These are phyloP conservation scores for Brevipalpus yothersi DNA, from an alignment of 1,140 invertebrate species.

Conservation along the genomic window DNA sequence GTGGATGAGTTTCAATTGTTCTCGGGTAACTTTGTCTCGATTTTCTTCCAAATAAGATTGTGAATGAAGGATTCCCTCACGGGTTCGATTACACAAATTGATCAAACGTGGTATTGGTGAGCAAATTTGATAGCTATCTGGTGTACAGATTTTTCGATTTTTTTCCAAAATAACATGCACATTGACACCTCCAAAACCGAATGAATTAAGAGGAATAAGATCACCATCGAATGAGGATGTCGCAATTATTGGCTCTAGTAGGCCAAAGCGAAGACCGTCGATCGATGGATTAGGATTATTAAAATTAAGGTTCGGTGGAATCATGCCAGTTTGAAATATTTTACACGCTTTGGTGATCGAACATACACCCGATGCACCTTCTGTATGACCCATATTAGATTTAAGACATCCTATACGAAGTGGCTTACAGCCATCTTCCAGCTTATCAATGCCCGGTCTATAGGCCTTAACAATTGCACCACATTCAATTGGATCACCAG, in stretches of 20 bases:
- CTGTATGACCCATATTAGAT: conserved; percentile 92
- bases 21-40: conserved; percentile 32
- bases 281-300: conserved; percentile 27
- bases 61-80: conserved; percentile 20
- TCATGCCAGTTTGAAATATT: conserved; percentile 22
- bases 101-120: conserved; percentile 25
- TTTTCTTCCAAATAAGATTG: conserved; percentile 19
- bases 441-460: too few relatives aligned
- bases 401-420: conserved; percentile 83
- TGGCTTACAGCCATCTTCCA: conserved; percentile 32
- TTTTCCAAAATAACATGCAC: conserved; percentile 64
- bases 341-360: conserved; percentile 24
- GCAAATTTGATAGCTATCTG: conserved; percentile 1
- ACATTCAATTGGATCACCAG: conserved; percentile 82
- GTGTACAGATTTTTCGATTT: neutral
- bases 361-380: conserved; percentile 65
- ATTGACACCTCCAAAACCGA: conserved; percentile 92
- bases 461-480: conserved; percentile 30
- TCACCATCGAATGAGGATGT: conserved; percentile 39
- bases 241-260: conserved; percentile 34
- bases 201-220: conserved; percentile 72
- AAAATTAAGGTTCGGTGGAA: conserved; percentile 30
- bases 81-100: conserved; percentile 5
- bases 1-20: conserved; percentile 86
- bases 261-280: conserved; percentile 35